Conservation (phyloP, 2,113 vertebrate genomes). For the Brachypteracias leptosomus region DNA sequence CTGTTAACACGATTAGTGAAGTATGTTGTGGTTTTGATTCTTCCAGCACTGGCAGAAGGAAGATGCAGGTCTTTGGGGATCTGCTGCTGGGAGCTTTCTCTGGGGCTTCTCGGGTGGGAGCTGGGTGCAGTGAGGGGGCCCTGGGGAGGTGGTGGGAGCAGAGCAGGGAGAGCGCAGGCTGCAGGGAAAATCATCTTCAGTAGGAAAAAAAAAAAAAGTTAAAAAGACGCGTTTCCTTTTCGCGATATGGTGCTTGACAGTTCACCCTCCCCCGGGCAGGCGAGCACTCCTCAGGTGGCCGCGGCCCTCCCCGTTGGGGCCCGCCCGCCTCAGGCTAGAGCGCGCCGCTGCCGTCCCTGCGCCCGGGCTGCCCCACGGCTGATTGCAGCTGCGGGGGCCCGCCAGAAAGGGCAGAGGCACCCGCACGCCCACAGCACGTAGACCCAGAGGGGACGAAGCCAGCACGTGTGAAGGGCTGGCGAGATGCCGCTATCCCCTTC, state of each 20-base stretch:
- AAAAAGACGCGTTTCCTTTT: too few relatives aligned
- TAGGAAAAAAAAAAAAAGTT: too few relatives aligned
- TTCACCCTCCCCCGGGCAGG: not conserved
- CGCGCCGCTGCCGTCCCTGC: not conserved
- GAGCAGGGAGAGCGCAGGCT: not conserved
- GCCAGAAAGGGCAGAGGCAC: fast-evolving
- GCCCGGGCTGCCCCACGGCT: fast-evolving
- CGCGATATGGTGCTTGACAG: too few relatives aligned
- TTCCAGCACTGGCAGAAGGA: not conserved
- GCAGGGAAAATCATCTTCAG: too few relatives aligned
- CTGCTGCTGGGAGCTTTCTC: not conserved
- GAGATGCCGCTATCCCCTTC: not conserved
- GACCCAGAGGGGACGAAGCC: too few relatives aligned
- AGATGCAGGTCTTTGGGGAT: fast-evolving
- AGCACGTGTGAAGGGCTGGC: not conserved
- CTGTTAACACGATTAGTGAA: fast-evolving
- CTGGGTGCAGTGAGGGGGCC: not conserved
- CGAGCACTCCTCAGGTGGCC: not conserved
- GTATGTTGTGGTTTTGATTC: fast-evolving
- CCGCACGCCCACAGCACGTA: too few relatives aligned
- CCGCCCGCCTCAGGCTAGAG: too few relatives aligned
- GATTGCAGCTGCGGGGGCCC: too few relatives aligned
- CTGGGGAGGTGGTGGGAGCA: fast-evolving
- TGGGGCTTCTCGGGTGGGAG: fast-evolving
- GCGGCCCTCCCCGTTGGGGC: not conserved